These are phyloP conservation scores for Teleogryllus occipitalis DNA, from an alignment of 1,140 invertebrate genomes.

Conservation along the genomic window DNA sequence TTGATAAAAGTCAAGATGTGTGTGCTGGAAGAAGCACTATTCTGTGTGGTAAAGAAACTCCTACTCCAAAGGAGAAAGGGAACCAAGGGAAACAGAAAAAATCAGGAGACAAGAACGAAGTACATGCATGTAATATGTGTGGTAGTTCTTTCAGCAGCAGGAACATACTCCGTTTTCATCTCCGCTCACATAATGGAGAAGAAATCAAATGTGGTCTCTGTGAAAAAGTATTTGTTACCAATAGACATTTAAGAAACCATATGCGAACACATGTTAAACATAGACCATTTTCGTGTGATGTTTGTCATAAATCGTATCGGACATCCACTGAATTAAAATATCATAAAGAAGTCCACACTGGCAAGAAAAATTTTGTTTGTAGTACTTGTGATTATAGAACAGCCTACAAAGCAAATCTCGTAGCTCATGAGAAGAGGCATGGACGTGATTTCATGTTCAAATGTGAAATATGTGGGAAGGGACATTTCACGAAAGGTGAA, in stretches of 20 bases:
- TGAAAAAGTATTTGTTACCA: slow-evolving; percentile 43
- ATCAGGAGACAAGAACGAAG: neutral
- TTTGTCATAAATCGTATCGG: slow-evolving; percentile 41
- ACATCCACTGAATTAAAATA: slow-evolving; percentile 37
- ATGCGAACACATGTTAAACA: slow-evolving; percentile 39
- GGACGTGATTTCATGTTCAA: slow-evolving; percentile 33
- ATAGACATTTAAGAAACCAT: slow-evolving; percentile 44
- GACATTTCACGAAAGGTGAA: slow-evolving; percentile 38
- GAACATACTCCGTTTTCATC: slow-evolving; percentile 37
- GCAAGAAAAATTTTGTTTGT: slow-evolving; percentile 33
- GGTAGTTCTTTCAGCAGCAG: slow-evolving; percentile 49
- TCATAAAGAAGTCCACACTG: slow-evolving; percentile 34
- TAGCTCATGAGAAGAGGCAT: slow-evolving; percentile 37
- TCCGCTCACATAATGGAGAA: slow-evolving; percentile 12
- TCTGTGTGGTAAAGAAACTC: no score
- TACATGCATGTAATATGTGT: slow-evolving; percentile 46
- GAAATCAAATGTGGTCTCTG: slow-evolving; percentile 45
- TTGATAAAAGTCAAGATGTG: no score
- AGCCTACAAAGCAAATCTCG: slow-evolving; percentile 35
- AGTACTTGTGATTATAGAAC: slow-evolving; percentile 35
- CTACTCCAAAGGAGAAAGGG: no score
- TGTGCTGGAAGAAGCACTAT: no score
- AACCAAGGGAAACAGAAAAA: no score
- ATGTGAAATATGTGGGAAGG: slow-evolving; percentile 39
- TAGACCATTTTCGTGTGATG: slow-evolving; percentile 40